A percentile compares a stretch with the other conserved stretches of the same genome.
These are phyloP conservation scores for Anabas testudineus DNA, from an alignment of 2,797 vertebrate genomes.

Conservation along the genomic window DNA sequence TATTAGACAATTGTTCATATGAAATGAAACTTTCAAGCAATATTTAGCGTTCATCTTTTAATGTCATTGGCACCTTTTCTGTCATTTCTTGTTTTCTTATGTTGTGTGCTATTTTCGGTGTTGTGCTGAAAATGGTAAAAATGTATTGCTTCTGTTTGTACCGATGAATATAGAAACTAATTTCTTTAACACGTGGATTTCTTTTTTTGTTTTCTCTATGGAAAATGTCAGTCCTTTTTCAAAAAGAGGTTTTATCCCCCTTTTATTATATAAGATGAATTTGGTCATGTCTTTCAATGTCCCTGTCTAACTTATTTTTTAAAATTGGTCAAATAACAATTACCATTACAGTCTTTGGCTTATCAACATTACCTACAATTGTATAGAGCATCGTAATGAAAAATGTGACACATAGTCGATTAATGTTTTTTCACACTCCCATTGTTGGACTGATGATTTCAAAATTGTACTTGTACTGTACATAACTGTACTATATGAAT, in stretches of 20 bases:
- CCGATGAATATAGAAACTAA: constrained; percentile 76
- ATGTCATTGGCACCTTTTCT: constrained; percentile 81
- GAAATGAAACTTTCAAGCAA: constrained; percentile 75
- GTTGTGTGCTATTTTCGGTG: constrained; percentile 70
- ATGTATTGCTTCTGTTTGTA: constrained; percentile 74
- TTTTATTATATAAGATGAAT: constrained; percentile 50
- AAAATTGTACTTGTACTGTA: constrained; percentile 83
- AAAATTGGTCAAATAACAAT: constrained; percentile 69
- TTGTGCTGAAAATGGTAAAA: no score
- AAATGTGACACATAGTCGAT: constrained; percentile 66
- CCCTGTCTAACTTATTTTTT: constrained; percentile 75
- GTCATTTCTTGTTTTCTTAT: constrained; percentile 57
- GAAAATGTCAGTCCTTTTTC: constrained; percentile 39
- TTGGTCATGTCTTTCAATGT: constrained; percentile 47
- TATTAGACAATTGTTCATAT: constrained; percentile 76
- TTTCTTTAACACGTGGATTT: constrained; percentile 61
- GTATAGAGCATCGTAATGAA: constrained; percentile 60
- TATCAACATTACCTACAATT: constrained; percentile 58
- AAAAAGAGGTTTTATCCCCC: constrained; percentile 35
- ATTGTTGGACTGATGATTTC: constrained; percentile 80
- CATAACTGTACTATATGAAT: constrained; percentile 89
- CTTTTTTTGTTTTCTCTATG: constrained; percentile 48
- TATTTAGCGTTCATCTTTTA: constrained; percentile 77
- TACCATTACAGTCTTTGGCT: constrained; percentile 41
- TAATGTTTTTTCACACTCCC: constrained; percentile 81